phyloP scores from a whole-genome alignment of 2,113 vertebrate genomes.

The Pelecanus crispus region DNA sequence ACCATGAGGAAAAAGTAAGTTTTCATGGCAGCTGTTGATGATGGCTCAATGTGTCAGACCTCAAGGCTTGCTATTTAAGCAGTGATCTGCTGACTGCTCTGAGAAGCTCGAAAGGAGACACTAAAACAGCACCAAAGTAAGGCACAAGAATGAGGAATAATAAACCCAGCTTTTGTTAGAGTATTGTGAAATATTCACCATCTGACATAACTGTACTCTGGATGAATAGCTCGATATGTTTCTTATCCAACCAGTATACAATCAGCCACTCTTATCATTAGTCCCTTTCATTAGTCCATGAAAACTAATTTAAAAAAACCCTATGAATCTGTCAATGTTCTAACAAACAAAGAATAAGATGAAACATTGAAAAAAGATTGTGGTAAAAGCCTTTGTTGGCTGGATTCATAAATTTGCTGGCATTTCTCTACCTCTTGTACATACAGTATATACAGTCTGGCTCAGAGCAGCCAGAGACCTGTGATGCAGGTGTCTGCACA shows the following conservation, averaged over 20 bases:
- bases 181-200: neutral
- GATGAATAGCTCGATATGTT: neutral
- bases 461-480: neutral
- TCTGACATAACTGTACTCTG: too few species aligned
- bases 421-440: neutral
- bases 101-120: neutral
- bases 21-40: neutral
- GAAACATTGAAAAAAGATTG: neutral
- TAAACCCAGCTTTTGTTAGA: neutral
- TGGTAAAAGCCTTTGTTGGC: neutral
- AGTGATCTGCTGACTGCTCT: neutral
- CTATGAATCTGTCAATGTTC: neutral
- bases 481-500: neutral
- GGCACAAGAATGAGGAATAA: neutral
- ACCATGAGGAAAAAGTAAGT: neutral
- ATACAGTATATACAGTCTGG: neutral
- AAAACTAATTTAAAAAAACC: neutral
- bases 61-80: neutral
- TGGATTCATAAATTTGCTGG: neutral
- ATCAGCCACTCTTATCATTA: neutral
- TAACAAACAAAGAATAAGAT: neutral
- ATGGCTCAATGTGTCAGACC: neutral
- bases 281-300: too few species aligned
- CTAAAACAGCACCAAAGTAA: neutral
- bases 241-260: neutral